Conservation (phyloP, 1,140 invertebrate species). For the Trichonephila inaurata region DNA sequence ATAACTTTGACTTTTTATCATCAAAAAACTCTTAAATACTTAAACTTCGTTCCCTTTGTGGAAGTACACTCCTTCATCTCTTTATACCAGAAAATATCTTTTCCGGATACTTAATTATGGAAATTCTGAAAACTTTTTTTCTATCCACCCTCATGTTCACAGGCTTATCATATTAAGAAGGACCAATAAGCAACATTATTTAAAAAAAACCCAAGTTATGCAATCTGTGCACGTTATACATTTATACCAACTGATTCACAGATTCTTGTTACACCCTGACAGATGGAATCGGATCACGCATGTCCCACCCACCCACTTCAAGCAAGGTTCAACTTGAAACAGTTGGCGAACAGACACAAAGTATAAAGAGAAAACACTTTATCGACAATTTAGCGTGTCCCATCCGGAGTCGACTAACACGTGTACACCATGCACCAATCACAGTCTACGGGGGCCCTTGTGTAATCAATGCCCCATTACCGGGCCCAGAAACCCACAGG, state of each 20-base stretch:
- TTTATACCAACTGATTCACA: background rate
- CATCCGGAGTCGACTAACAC: conserved; percentile 18
- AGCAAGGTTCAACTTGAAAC: background rate
- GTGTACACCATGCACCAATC: conserved; percentile 3
- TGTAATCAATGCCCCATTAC: conserved; percentile 70
- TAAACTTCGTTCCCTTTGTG: too few relatives aligned
- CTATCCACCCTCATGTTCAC: too few relatives aligned
- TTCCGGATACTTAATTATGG: too few relatives aligned
- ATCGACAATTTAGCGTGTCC: background rate
- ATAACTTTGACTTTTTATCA: too few relatives aligned
- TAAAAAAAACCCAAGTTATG: too few relatives aligned
- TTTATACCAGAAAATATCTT: too few relatives aligned
- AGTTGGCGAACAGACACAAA: background rate
- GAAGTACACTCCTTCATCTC: too few relatives aligned
- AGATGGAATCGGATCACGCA: background rate
- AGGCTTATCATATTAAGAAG: too few relatives aligned
- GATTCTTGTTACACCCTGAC: background rate
- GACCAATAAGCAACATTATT: too few relatives aligned
- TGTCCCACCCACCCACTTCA: background rate
- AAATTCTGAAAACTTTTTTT: too few relatives aligned
- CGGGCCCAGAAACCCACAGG: conserved; percentile 40
- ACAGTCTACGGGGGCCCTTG: conserved; percentile 1
- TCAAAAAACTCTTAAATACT: too few relatives aligned
- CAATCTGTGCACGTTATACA: too few relatives aligned
- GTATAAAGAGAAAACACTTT: conserved; percentile 3